Evolutionary conservation across 2,797 vertebrate species (phyloP), one percentile per base, ranked within the genome.

Genomic region (Triplophysa yarkandensis): DNA sequence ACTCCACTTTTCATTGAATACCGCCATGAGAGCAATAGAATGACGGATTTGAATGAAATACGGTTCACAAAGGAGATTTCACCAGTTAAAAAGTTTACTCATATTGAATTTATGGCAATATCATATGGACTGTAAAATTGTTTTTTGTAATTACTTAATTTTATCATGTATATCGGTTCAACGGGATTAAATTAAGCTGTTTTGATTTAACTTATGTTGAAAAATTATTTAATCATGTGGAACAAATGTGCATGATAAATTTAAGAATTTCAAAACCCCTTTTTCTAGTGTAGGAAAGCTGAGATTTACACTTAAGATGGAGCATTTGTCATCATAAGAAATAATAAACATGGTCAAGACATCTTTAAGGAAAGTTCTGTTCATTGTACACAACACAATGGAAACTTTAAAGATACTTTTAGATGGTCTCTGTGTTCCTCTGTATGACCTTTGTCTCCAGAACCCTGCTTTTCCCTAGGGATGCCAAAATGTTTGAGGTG

Each of bases 21-120:
- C 19, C 23, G 69, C 66, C 55, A 44, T 43, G 23, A 58, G 60
- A 60, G 23, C 30, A 50, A 69, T 34, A 39, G 52, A 70, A 39
- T 67, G 60, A n/a, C 16, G 3, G 8, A 61, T 41, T 55, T 41
- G 32, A 44, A 23, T 66, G 32, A 77, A 67, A 72, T 68, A 44
- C 27, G 19, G 21, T 55, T 62, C 58, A 30, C 34, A 39, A 36
- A 66, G 10, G 30, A 58, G 14, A 25, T 69, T 39, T 50, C 36
- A 3, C 36, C 16, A 14, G 41, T 48, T 4, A 41, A 65, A 70
- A 61, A 9, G 0, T 39, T 11, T 39, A 54, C 52, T 66, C 44
- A n/a, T n/a, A 6, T 23, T 16, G 6, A 28, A 63, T 28, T 16
- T 8, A 39, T 39, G 50, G 4, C 55, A 61, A 23, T 71, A 48